Percentiles rank a stretch among this genome's conserved stretches.
Evolutionary conservation across 2,888 invertebrate species (phyloP).

Genomic region (Oscheius onirici): DNA sequence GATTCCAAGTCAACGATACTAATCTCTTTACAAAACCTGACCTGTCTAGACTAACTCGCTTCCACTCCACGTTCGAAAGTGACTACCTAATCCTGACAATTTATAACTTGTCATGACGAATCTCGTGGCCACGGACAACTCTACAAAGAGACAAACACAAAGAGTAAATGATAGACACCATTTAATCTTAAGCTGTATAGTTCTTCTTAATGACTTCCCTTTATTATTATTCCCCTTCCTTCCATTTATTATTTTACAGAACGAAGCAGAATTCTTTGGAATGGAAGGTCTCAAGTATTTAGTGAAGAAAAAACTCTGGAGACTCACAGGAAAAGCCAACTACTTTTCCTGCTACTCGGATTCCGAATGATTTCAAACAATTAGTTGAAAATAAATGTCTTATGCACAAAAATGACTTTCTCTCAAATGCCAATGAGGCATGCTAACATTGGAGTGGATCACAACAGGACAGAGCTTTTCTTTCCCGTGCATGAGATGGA

Average conservation of each 20-base stretch:
- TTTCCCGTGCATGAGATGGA: constrained; percentile 1
- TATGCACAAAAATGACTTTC: constrained; percentile 22
- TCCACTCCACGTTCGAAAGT: no score
- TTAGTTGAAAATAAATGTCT: background rate
- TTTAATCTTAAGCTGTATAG: no score
- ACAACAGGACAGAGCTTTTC: constrained; percentile 10
- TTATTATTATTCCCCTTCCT: no score
- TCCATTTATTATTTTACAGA: constrained; percentile 24
- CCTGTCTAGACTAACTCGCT: no score
- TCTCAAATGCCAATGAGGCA: constrained; percentile 36
- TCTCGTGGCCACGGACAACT: no score
- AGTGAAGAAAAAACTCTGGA: constrained; percentile 50
- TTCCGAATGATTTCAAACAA: constrained; percentile 36
- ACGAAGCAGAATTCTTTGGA: constrained; percentile 49
- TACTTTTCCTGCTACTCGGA: constrained; percentile 53
- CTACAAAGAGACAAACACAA: no score
- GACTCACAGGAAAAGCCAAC: constrained; percentile 45
- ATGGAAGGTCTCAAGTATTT: constrained; percentile 45
- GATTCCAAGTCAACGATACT: no score
- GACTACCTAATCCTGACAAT: no score
- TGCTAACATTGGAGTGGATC: constrained; percentile 20
- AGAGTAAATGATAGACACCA: no score
- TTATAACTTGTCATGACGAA: no score
- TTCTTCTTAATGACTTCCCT: no score
- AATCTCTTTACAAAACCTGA: no score